Conservation (phyloP, 2,797 vertebrate species). For the Etheostoma nigrum region DNA sequence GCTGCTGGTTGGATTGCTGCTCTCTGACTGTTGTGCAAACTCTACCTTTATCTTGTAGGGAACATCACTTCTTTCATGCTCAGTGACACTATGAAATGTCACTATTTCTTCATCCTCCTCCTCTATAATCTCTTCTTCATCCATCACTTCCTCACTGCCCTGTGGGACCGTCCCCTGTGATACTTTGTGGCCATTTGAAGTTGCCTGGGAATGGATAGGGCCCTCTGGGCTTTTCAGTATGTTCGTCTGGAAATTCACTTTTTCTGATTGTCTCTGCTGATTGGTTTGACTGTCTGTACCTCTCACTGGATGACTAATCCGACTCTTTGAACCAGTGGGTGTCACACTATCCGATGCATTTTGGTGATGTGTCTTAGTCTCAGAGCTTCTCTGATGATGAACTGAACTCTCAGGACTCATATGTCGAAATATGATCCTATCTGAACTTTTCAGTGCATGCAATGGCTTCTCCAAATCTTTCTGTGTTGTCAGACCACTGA, state of each 20-base stretch:
- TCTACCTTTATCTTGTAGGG: slow-evolving; percentile 26
- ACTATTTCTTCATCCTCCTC: slow-evolving; percentile 32
- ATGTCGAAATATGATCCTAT: slow-evolving; percentile 31
- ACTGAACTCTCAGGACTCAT: slow-evolving; percentile 19
- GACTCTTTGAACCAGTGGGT: slow-evolving; percentile 14
- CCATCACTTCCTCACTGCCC: neutral
- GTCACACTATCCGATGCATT: slow-evolving; percentile 27
- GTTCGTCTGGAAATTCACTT: slow-evolving; percentile 8
- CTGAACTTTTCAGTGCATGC: slow-evolving; percentile 35
- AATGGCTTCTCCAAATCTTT: slow-evolving; percentile 45
- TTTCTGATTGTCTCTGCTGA: slow-evolving; percentile 40
- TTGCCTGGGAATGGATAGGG: neutral
- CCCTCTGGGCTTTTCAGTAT: slow-evolving; percentile 16
- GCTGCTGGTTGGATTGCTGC: slow-evolving; percentile 34
- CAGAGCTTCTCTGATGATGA: slow-evolving; percentile 29
- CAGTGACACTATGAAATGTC: slow-evolving; percentile 40
- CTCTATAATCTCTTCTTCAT: slow-evolving; percentile 18
- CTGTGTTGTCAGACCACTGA: slow-evolving; percentile 22
- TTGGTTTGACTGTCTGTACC: slow-evolving; percentile 42
- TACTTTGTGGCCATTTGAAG: slow-evolving; percentile 15
- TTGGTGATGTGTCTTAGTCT: slow-evolving; percentile 12
- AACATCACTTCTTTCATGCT: slow-evolving; percentile 34
- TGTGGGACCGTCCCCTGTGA: neutral
- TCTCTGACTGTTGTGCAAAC: slow-evolving; percentile 27
- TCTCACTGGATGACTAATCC: slow-evolving; percentile 18